phyloP scores from a whole-genome alignment of 1,140 invertebrate genomes.

The Drosophila miranda region DNA sequence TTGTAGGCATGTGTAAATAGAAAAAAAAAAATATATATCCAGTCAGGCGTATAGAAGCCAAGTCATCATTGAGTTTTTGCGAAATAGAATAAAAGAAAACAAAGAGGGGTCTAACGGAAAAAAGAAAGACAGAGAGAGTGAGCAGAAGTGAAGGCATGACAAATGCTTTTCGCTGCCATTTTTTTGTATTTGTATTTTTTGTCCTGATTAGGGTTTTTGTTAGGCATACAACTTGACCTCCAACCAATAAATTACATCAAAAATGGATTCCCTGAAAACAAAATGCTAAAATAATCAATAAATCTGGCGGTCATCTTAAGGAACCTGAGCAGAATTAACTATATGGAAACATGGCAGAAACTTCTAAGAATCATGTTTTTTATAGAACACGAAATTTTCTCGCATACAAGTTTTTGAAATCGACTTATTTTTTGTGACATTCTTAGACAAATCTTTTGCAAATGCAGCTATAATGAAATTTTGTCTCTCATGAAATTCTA shows the following conservation, averaged over 20 bases:
- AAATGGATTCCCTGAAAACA: constrained; percentile 26
- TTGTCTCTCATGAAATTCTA: no score
- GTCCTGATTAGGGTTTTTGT: constrained; percentile 14
- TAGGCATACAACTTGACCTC: constrained; percentile 26
- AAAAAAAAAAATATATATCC: constrained; percentile 18
- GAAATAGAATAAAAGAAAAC: constrained; percentile 8
- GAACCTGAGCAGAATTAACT: no score
- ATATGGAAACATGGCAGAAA: no score
- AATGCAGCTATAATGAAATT: no score
- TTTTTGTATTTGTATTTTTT: not conserved
- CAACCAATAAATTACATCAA: constrained; percentile 43
- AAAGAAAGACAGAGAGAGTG: not conserved
- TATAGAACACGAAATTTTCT: no score
- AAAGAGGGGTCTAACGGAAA: not conserved
- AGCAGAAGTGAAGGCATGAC: constrained; percentile 34
- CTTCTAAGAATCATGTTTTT: no score
- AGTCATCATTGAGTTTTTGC: constrained; percentile 39
- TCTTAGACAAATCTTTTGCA: no score
- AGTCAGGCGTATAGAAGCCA: constrained; percentile 41
- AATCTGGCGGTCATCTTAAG: not conserved
- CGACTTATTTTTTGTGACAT: no score
- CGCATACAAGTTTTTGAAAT: no score
- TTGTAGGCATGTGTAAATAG: constrained; percentile 50
- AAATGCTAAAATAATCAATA: constrained; percentile 12
- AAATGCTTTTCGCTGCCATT: constrained; percentile 37